phyloP scores from a whole-genome alignment of 2,797 vertebrate genomes.

The Uromys caudimaculatus region DNA sequence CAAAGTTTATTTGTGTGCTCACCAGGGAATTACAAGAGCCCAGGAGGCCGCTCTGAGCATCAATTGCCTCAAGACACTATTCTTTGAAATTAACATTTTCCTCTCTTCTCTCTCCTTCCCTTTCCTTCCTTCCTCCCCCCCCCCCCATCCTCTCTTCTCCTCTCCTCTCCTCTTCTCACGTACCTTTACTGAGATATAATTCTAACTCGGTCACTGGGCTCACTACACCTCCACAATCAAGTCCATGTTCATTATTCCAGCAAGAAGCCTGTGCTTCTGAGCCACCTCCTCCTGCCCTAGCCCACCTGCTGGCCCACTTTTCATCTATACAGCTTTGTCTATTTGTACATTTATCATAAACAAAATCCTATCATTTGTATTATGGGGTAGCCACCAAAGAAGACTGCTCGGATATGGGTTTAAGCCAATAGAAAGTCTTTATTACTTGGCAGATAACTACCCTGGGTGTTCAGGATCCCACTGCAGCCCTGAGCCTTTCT shows the following conservation, averaged over 20 bases:
- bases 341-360: constrained; percentile 9
- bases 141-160: not conserved
- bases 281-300: not conserved
- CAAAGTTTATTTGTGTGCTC: not conserved
- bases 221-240: not conserved
- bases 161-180: not conserved
- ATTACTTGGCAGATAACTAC: not conserved
- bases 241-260: not conserved
- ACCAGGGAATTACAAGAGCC: not conserved
- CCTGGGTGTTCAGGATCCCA: not conserved
- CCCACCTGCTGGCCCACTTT: not conserved
- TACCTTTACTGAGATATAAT: constrained; percentile 36
- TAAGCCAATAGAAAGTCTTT: not conserved
- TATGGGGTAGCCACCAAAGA: not conserved
- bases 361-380: not conserved
- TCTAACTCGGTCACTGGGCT: not conserved
- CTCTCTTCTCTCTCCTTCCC: not conserved
- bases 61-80: not conserved
- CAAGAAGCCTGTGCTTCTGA: not conserved
- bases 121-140: not conserved
- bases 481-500: not conserved
- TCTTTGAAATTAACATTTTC: not conserved
- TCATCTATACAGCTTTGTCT: not conserved
- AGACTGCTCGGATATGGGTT: not conserved
- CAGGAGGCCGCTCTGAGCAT: not conserved